Evolutionary conservation across 2,888 invertebrate genomes (phyloP), one percentile per base, ranked within the genome.

Genomic region (Nomada ferruginata): DNA sequence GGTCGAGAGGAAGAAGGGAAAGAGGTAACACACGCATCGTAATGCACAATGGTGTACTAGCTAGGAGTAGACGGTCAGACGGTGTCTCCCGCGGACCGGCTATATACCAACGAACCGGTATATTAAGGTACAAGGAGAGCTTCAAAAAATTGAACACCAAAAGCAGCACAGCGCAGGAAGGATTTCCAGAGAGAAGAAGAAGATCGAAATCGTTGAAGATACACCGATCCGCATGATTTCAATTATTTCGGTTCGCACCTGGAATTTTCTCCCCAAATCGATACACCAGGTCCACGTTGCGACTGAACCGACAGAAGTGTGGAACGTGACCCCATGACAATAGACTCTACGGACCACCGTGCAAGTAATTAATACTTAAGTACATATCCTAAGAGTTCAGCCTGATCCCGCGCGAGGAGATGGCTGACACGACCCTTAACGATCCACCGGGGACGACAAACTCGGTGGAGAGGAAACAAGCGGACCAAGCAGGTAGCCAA

Each of bases 31-130:
- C 80, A 76, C 80, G 76, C 87, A 86, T 86, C 83, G 87, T 85
- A 85, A 89, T 88, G 89, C 85, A 89, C 89, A 89, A 90, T 89
- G 85, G 85, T 84, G 85, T 85, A 89, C 87, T 89, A 89, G 87
- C 84, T 87, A 88, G 87, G 82, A 89, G 84, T 80, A 84, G 83
- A 84, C 82, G 61, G 78, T 70, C 77, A 79, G 74, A 85, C 88
- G 83, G 84, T 87, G 78, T 80, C 84, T 84, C 79, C 76, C 79
- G 82, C 79, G 80, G 81, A 79, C 76, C 83, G 78, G 60, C 76
- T 69, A 26, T 75, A 82, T 76, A 77, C 20, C 15, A 29, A 68
- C 76, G 59, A 65, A 70, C 18, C 70, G 60, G 26, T 60, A 20
- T 26, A 29, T 52, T n/a, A 52, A 55, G 15, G 36, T 69, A 23